Conservation (phyloP, 1,140 invertebrate genomes). For the Lordiphosa clarofinis region DNA sequence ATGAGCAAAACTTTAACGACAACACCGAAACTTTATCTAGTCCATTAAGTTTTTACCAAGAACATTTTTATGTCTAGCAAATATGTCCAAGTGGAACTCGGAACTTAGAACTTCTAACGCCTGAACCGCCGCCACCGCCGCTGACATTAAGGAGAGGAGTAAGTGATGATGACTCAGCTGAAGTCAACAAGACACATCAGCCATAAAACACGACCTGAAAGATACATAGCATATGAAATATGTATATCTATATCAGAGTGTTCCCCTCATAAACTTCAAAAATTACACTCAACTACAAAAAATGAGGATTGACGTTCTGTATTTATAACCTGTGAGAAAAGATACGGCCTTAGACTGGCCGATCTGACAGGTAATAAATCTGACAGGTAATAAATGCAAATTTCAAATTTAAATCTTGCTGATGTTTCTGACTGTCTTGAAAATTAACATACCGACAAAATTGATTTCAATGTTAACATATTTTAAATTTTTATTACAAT, state of each 20-base stretch:
- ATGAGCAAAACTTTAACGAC: conserved; percentile 31
- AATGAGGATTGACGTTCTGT: no score
- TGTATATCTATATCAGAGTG: conserved; percentile 7
- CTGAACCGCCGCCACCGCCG: conserved; percentile 5
- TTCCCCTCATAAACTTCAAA: conserved; percentile 7
- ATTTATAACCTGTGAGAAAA: no score
- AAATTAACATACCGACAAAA: no score
- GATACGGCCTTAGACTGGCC: no score
- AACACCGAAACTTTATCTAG: conserved; percentile 65
- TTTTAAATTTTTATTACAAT: no score
- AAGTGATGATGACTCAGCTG: conserved; percentile 58
- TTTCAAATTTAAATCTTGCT: no score
- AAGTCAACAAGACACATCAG: conserved; percentile 52
- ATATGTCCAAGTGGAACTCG: conserved; percentile 47
- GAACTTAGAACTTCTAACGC: conserved; percentile 45
- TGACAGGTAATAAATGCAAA: no score
- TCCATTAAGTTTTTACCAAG: conserved; percentile 70
- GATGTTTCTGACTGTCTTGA: no score
- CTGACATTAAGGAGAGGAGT: conserved; percentile 28
- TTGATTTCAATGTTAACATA: no score
- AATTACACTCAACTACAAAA: conserved; percentile 2
- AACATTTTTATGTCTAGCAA: conserved; percentile 21
- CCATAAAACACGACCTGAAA: conserved; percentile 69
- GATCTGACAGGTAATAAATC: no score
- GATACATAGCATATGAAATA: conserved; percentile 29